Conservation (phyloP, 2,797 vertebrate species). For the Leptatherina wallacei region DNA sequence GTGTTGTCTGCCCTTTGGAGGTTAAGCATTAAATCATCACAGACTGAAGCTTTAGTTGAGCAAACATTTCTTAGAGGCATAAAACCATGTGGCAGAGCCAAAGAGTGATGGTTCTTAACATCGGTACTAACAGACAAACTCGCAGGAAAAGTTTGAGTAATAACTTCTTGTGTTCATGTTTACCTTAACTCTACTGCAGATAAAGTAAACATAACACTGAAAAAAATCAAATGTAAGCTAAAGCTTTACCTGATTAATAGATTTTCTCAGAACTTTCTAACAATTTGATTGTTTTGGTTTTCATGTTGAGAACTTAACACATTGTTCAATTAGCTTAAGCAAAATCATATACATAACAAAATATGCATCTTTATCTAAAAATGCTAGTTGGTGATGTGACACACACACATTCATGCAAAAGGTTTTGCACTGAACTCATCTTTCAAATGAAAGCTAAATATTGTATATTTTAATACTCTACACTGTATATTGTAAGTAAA, state of each 20-base stretch:
- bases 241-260: background rate
- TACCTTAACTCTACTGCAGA: background rate
- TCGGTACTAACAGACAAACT: no score
- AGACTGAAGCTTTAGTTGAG: slow-evolving; percentile 48
- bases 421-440: no score
- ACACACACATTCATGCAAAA: no score
- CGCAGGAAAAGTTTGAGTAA: background rate
- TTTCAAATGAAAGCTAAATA: no score
- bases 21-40: slow-evolving; percentile 52
- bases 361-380: no score
- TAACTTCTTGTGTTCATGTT: background rate
- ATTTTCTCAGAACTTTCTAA: background rate
- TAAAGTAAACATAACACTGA: background rate
- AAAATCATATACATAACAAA: no score
- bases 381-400: no score
- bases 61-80: slow-evolving; percentile 48
- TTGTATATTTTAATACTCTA: no score
- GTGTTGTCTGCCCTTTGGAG: slow-evolving; percentile 47
- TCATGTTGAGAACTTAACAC: background rate
- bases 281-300: background rate
- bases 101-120: background rate
- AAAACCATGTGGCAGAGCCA: slow-evolving; percentile 10
- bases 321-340: background rate
- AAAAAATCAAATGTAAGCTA: background rate
- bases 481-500: background rate